Conservation (phyloP, 1,140 invertebrate genomes). For the Telenomus remus region DNA sequence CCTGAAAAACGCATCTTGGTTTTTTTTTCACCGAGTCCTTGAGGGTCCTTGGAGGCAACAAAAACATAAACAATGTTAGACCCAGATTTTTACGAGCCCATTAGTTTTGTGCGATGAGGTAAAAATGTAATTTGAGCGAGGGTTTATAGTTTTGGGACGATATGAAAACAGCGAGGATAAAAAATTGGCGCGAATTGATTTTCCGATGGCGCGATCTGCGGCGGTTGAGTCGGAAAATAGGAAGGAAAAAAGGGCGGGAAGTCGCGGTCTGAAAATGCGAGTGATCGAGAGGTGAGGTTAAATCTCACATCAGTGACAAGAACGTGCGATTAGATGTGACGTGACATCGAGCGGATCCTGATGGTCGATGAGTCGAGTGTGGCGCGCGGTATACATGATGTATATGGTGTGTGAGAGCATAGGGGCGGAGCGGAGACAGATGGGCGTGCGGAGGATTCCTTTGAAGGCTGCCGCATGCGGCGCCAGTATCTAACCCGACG, state of each 20-base stretch:
- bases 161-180: too few species aligned
- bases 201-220: too few species aligned
- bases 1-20: too few species aligned
- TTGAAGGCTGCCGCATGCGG: slow-evolving; percentile 75
- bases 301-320: slow-evolving; percentile 52
- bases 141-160: too few species aligned
- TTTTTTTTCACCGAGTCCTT: too few species aligned
- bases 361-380: slow-evolving; percentile 64
- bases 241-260: slow-evolving; percentile 6
- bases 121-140: too few species aligned
- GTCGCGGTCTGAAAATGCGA: slow-evolving; percentile 29
- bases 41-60: too few species aligned
- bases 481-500: slow-evolving; percentile 69
- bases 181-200: too few species aligned
- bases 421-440: slow-evolving; percentile 75
- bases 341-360: slow-evolving; percentile 51
- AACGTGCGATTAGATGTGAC: slow-evolving; percentile 44
- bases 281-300: slow-evolving; percentile 42
- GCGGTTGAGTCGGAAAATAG: neutral
- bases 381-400: slow-evolving; percentile 68
- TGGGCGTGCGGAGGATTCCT: slow-evolving; percentile 75
- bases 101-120: too few species aligned
- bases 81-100: too few species aligned
- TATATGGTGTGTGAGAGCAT: slow-evolving; percentile 73
- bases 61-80: too few species aligned